Evolutionary conservation across 1,140 invertebrate species (phyloP), one percentile per base, ranked within the genome.

Genomic region (Nixonia krombeini): DNA sequence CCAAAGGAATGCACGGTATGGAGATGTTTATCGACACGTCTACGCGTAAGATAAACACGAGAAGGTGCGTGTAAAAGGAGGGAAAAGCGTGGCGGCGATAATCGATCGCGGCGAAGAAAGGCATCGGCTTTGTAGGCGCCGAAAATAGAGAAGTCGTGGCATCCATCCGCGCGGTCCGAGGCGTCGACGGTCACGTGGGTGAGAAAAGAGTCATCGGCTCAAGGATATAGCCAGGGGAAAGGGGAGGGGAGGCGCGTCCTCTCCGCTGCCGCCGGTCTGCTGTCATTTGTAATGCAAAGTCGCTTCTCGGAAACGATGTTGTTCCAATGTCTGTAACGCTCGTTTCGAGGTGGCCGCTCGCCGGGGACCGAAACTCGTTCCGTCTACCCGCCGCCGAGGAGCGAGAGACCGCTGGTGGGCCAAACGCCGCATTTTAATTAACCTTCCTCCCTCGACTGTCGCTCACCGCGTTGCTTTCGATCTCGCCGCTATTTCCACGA

Each of bases 231-330:
- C 8, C 10, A 17, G 31, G 23, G 13, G 33, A 13, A 8, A 13
- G 25, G 12, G 15, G 33, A 13, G 8, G 37, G 40, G 38, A 28
- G 61, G 57, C 55, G 57, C 65, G 57, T 68, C 65, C 58, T 68
- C 65, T 49, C 33, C 28, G 52, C 52, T 52, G 67, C 53, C 53
- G n/a, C n/a, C n/a, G n/a, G n/a, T n/a, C n/a, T n/a, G 52, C 58
- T 62, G 63, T 63, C 68, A 73, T 73, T 76, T 74, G 65, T 68
- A 63, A 76, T 76, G 74, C 72, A 76, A 74, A 76, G 70, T 74
- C 68, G 57, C 37, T 73, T 74, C 70, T 67, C 44, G 57, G 70
- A 72, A 72, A 56, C 64, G 57, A 72, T 72, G 61, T 64, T 68
- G 45, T 63, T 63, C 57, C 50, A 75, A 67, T 65, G 69, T 72